phyloP scores from a whole-genome alignment of 2,113 vertebrate species.

The Barnardius zonarius region DNA sequence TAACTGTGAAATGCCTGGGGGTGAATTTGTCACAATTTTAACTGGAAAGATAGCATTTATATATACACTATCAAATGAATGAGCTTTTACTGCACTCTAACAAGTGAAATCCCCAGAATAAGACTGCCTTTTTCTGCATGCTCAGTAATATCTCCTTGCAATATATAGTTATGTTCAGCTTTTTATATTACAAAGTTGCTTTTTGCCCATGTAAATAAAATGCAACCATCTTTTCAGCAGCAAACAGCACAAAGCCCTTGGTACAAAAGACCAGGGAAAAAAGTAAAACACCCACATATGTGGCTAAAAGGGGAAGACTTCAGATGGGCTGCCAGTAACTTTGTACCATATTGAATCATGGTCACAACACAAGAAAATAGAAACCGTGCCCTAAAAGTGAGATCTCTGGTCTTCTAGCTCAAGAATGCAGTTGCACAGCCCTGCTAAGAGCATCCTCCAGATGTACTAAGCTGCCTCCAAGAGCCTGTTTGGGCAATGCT shows the following conservation, averaged over 20 bases:
- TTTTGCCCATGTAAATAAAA: neutral
- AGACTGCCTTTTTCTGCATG: neutral
- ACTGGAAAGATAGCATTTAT: neutral
- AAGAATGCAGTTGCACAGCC: neutral
- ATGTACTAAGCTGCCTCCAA: neutral
- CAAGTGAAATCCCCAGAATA: neutral
- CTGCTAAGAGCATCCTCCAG: neutral
- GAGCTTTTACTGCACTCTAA: neutral
- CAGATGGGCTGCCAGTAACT: neutral
- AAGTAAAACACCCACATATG: neutral
- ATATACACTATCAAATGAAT: neutral
- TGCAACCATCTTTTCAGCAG: neutral
- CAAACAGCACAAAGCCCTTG: neutral
- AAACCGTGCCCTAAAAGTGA: neutral
- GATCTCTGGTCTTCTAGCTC: neutral
- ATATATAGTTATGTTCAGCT: neutral
- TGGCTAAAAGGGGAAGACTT: neutral
- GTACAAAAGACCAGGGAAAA: neutral
- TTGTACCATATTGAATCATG: rapidly evolving
- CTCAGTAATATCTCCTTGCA: neutral
- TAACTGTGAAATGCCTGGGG: neutral
- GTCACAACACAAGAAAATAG: neutral
- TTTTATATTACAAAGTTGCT: neutral
- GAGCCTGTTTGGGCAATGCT: neutral
- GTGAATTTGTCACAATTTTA: neutral